These are phyloP conservation scores for Brachionus manjavacas DNA, from an alignment of 1,140 invertebrate genomes.

Conservation along the genomic window DNA sequence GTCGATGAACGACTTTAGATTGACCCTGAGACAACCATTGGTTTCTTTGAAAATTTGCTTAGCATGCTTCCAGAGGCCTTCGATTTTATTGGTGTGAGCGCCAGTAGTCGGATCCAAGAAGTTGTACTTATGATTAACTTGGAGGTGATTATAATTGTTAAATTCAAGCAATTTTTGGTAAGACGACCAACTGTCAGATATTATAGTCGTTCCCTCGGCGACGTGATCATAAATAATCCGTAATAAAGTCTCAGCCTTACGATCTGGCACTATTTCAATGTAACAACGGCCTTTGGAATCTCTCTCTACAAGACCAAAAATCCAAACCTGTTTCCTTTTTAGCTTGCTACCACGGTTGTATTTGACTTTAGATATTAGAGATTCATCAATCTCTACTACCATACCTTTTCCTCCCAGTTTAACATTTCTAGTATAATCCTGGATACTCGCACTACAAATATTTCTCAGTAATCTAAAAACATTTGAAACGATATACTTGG, in stretches of 20 bases:
- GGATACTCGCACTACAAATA: neutral
- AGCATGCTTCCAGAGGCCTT: neutral
- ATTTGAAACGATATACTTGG: neutral
- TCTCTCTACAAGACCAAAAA: neutral
- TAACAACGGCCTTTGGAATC: neutral
- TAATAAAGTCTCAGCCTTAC: neutral
- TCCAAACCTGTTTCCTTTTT: neutral
- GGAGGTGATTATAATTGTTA: neutral
- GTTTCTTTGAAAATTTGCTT: neutral
- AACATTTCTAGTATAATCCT: neutral
- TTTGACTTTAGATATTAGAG: slow-evolving; percentile 5
- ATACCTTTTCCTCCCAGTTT: neutral
- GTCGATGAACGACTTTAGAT: too few relatives aligned
- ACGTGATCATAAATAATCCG: neutral
- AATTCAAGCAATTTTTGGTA: neutral
- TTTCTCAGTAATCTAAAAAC: neutral
- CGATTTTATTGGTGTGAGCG: neutral
- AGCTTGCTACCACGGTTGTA: neutral
- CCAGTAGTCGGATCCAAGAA: neutral
- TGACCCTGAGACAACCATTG: neutral
- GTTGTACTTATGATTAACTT: neutral
- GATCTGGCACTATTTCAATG: neutral
- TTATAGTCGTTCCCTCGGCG: neutral
- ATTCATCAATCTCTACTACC: neutral
- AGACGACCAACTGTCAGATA: neutral